phyloP scores from a whole-genome alignment of 2,797 vertebrate species.

The Sebastes oblongus region DNA sequence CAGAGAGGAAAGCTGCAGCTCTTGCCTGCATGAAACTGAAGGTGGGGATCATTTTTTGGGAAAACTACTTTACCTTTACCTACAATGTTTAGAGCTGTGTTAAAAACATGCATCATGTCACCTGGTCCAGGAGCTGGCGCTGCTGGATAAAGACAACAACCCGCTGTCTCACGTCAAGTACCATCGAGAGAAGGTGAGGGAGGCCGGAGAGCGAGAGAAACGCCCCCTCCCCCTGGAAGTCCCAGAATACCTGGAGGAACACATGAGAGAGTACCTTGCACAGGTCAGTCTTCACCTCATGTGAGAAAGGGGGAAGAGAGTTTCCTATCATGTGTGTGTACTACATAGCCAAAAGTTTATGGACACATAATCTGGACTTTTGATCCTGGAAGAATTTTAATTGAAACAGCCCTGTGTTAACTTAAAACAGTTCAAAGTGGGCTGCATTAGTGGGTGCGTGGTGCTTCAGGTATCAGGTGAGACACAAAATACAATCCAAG shows the following conservation, averaged over 20 bases:
- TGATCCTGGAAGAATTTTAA: neutral
- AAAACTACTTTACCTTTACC: neutral
- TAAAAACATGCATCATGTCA: neutral
- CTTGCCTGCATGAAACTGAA: slow-evolving; percentile 93
- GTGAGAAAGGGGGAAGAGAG: neutral
- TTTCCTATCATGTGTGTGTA: neutral
- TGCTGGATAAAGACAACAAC: slow-evolving; percentile 90
- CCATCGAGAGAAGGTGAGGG: slow-evolving; percentile 84
- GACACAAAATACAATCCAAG: neutral
- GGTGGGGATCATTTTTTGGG: slow-evolving; percentile 66
- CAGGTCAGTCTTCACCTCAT: slow-evolving; percentile 75
- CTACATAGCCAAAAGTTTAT: neutral
- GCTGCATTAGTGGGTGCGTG: neutral
- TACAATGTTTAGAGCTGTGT: neutral
- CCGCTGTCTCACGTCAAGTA: slow-evolving; percentile 93
- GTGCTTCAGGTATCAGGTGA: neutral
- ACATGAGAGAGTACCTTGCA: slow-evolving; percentile 86
- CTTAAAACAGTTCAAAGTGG: neutral
- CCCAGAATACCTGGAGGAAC: slow-evolving; percentile 82
- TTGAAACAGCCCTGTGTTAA: neutral
- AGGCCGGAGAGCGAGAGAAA: slow-evolving; percentile 85
- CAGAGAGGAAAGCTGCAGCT: slow-evolving; percentile 89
- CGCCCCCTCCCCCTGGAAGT: slow-evolving; percentile 87
- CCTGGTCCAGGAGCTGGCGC: slow-evolving; percentile 85
- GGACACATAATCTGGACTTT: neutral